Conservation (phyloP, 2,888 invertebrate species). For the Euplagia quadripunctaria region DNA sequence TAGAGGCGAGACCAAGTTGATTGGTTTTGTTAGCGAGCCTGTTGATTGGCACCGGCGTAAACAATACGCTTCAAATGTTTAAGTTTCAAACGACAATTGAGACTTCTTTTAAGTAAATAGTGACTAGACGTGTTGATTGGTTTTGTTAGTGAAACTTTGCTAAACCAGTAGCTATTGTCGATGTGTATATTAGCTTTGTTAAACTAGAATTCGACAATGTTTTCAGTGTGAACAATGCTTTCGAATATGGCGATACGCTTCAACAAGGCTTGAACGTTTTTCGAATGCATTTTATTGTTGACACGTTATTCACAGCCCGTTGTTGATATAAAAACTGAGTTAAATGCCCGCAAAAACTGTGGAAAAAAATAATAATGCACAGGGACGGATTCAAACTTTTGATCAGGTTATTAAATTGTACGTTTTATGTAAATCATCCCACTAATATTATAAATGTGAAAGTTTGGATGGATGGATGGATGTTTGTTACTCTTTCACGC, state of each 20-base stretch:
- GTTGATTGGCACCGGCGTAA: constrained; percentile 86
- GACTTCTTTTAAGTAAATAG: constrained; percentile 75
- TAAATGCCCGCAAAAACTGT: constrained; percentile 42
- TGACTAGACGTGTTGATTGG: constrained; percentile 68
- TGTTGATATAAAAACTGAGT: constrained; percentile 37
- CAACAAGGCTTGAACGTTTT: constrained; percentile 10
- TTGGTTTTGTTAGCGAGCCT: constrained; percentile 87
- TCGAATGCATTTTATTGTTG: constrained; percentile 52
- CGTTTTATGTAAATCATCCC: too few species aligned
- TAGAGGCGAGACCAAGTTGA: constrained; percentile 87
- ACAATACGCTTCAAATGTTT: constrained; percentile 84
- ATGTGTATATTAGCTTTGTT: constrained; percentile 49
- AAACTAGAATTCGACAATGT: constrained; percentile 45
- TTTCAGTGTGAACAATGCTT: constrained; percentile 67
- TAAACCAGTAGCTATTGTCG: constrained; percentile 39
- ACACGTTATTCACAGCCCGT: constrained; percentile 41
- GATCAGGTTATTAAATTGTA: not conserved
- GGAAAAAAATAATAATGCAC: constrained; percentile 18
- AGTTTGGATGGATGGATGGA: too few species aligned
- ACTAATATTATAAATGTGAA: too few species aligned
- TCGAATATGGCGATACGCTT: constrained; percentile 18
- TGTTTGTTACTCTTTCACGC: too few species aligned
- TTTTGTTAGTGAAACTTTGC: constrained; percentile 64
- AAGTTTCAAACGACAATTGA: constrained; percentile 84
- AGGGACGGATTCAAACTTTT: not conserved